Evolutionary conservation across 2,113 vertebrate species (phyloP), one percentile per base, ranked within the genome.

Genomic region (Pseudorasbora parva): DNA sequence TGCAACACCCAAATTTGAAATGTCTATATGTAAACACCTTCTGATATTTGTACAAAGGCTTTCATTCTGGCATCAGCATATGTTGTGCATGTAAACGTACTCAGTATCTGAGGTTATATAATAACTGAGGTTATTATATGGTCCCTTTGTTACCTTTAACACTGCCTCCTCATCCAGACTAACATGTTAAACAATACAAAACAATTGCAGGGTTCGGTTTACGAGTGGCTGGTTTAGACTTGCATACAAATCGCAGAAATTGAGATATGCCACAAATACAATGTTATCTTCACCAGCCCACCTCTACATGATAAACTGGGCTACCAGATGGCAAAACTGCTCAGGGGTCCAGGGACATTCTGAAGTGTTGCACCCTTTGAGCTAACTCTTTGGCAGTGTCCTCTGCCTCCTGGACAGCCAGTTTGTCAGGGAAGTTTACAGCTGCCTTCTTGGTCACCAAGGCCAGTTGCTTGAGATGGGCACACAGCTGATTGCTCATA

Each of bases 361-460:
- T 87, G 87, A 98, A 96, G 45, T 97, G 94, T 86, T 93, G 94
- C 0, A 89, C 91, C 82, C 95, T 92, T 15, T 95, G 91, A 1
- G 92, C 92, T 71, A 99, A 92, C 84, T 93, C 93, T 54, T 92
- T 86, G 0, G 93, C 89, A 78, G 94, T 94, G 10, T 94, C 90
- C 49, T 90, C 90, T 11, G 95, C 96, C 77, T 94, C 95, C 1
- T 74, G 75, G 21, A 92, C 85, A 3, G 96, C 93, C 0, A 85
- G 86, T 0, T 86, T 71, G 0, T 93, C 91, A 0, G 97, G 97
- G 41, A 93, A 95, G 19, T 93, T 78, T 15, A 98, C 81, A 0
- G 95, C 97, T 0, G 97, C 97, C 0, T 88, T 94, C 88, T 98
- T 99, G 86, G 97, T 99, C 88, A 97, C 95, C 37, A 99, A 88